phyloP scores from a whole-genome alignment of 2,113 vertebrate species.

The Passer domesticus region DNA sequence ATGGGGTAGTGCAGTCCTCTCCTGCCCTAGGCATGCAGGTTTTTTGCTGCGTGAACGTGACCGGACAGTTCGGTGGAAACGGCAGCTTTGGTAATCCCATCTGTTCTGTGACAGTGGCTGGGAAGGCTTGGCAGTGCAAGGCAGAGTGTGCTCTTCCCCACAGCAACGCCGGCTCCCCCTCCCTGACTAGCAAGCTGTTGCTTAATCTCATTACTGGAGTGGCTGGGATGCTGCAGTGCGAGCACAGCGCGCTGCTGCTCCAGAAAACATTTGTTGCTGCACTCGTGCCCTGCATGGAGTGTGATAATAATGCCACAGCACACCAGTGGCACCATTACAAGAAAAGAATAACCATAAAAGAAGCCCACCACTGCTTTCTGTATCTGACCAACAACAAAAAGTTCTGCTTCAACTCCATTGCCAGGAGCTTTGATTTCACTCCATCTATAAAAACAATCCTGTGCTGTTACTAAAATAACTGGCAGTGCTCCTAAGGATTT shows the following conservation, averaged over 20 bases:
- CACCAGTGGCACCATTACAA: too few species aligned
- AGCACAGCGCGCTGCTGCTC: neutral
- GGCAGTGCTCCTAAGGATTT: neutral
- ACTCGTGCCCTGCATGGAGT: rapidly evolving
- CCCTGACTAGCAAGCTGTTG: neutral
- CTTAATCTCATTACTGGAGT: neutral
- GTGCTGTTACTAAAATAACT: neutral
- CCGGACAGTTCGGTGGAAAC: neutral
- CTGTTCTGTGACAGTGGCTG: neutral
- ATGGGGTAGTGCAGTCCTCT: neutral
- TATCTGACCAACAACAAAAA: neutral
- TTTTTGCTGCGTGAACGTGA: neutral
- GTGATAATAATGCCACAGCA: neutral
- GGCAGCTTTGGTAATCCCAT: neutral
- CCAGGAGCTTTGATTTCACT: neutral
- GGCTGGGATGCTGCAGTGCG: neutral
- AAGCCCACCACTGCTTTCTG: neutral
- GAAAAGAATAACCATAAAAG: neutral
- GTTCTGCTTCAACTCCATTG: neutral
- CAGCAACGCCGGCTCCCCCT: neutral
- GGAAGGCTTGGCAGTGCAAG: neutral
- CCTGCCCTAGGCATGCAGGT: rapidly evolving
- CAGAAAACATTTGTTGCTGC: neutral
- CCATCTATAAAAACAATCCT: neutral
- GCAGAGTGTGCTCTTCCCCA: neutral